A percentile compares a stretch with the other conserved stretches of the same genome.
Evolutionary conservation across 1,140 invertebrate genomes (phyloP).

Genomic region (Phymastichus coffea): DNA sequence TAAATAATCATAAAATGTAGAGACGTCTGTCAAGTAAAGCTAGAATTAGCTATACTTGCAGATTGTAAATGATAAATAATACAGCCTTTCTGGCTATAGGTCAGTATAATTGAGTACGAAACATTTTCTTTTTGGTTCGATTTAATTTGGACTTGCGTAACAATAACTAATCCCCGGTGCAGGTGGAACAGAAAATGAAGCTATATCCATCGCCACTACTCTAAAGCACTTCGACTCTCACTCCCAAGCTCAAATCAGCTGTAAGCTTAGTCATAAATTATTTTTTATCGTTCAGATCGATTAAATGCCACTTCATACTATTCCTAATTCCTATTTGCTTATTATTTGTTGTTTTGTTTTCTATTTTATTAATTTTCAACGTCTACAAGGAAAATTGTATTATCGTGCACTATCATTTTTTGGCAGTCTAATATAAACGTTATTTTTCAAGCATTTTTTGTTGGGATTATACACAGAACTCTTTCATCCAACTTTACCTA

Average conservation of each 20-base stretch:
- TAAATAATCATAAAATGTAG: too few relatives aligned
- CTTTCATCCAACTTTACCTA: too few relatives aligned
- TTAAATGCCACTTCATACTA: neutral
- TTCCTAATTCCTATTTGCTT: neutral
- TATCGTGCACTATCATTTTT: too few relatives aligned
- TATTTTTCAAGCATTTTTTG: too few relatives aligned
- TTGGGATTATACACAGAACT: too few relatives aligned
- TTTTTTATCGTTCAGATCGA: slow-evolving; percentile 9
- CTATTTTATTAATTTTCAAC: too few relatives aligned
- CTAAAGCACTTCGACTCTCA: slow-evolving; percentile 48
- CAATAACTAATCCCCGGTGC: slow-evolving; percentile 55
- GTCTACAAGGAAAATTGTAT: too few relatives aligned
- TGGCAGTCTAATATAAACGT: too few relatives aligned
- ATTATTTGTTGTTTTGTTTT: neutral
- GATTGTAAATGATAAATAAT: too few relatives aligned
- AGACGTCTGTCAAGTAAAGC: too few relatives aligned
- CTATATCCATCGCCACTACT: slow-evolving; percentile 49
- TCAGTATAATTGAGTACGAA: slow-evolving; percentile 8
- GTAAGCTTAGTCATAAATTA: slow-evolving; percentile 48
- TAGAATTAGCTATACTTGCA: too few relatives aligned
- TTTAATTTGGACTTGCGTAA: slow-evolving; percentile 45
- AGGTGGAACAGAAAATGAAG: slow-evolving; percentile 52
- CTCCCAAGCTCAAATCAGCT: slow-evolving; percentile 50
- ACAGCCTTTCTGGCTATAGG: too few relatives aligned
- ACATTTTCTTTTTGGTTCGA: slow-evolving; percentile 14